Conservation (phyloP, 2,888 invertebrate species). For the Drosophila mercatorum region DNA sequence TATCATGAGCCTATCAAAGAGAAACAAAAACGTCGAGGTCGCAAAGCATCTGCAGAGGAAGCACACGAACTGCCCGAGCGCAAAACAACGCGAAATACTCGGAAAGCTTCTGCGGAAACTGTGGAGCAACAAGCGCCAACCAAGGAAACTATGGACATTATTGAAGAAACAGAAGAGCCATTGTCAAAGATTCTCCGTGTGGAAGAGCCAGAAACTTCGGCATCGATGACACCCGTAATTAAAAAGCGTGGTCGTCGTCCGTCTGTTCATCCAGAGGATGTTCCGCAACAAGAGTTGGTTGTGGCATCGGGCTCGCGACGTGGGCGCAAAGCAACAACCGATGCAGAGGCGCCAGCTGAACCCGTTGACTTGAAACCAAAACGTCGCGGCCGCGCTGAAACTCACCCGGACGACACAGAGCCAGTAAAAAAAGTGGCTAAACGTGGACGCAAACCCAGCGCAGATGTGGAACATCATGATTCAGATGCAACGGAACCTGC, state of each 20-base stretch:
- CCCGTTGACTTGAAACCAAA: constrained; percentile 23
- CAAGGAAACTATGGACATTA: constrained; percentile 6
- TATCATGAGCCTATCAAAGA: constrained; percentile 13
- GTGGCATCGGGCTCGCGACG: constrained; percentile 23
- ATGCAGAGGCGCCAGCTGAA: constrained; percentile 12
- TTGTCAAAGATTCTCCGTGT: constrained; percentile 10
- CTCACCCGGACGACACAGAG: constrained; percentile 1
- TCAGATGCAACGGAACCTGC: constrained; percentile 18
- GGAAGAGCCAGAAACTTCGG: background rate
- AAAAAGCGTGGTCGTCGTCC: constrained; percentile 42
- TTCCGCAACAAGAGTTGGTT: background rate
- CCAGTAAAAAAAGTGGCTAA: constrained; percentile 15
- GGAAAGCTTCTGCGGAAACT: constrained; percentile 51
- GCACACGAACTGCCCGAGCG: constrained; percentile 11
- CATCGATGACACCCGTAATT: background rate
- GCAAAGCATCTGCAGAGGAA: constrained; percentile 39
- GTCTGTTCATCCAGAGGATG: constrained; percentile 5
- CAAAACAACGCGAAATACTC: constrained; percentile 21
- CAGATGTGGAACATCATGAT: constrained; percentile 22
- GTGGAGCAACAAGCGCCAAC: background rate
- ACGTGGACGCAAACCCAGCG: constrained; percentile 28
- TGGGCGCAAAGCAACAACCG: constrained; percentile 31
- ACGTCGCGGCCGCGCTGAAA: constrained; percentile 28
- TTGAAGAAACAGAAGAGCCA: constrained; percentile 29
- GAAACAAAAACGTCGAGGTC: constrained; percentile 26